Evolutionary conservation across 2,888 invertebrate species (phyloP), one percentile per base, ranked within the genome.

Genomic region (Acanthosepion pharaonis): DNA sequence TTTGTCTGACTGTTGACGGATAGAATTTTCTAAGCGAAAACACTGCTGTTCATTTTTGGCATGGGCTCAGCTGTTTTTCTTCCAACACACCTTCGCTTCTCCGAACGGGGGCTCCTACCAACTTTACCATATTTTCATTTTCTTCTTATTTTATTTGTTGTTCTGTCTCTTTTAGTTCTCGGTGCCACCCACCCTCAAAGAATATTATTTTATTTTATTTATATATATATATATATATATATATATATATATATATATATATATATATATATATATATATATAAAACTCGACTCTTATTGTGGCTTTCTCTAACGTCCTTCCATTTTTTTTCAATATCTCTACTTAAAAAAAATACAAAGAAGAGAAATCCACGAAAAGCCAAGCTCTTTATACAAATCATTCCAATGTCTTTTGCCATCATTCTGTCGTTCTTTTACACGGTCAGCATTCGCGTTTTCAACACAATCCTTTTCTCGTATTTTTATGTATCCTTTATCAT

Each of bases 11-110:
- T 64, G 64, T 64, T 64, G 64, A 64, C 64, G 64, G 64, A 64
- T 64, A 64, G 64, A 64, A 64, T 64, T 64, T 64, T 64, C 64
- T 64, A 64, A 64, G 64, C 64, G 64, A 64, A 64, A 64, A 64
- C 64, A 64, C 64, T 64, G 64, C 28, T 64, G 64, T 64, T 64
- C 64, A 28, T 64, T 64, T 64, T 64, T 64, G 64, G 64, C 64
- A 64, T 28, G 23, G 64, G 64, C 64, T 64, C 64, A 64, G 64
- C 64, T 64, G 64, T 64, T 64, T 64, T 64, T 64, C 64, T 64
- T 64, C 64, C 64, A 64, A 28, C 64, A 64, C 64, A 23, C 64
- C 64, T 28, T 64, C 64, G 23, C 64, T 64, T 64, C 23, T 28
- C 64, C 23, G 25, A 64, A 25, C 25, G 64, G 64, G 25, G 23